Base-by-base conservation (phyloP, 1,140 invertebrate species). In the Thereuonema tuberculata region DNA sequence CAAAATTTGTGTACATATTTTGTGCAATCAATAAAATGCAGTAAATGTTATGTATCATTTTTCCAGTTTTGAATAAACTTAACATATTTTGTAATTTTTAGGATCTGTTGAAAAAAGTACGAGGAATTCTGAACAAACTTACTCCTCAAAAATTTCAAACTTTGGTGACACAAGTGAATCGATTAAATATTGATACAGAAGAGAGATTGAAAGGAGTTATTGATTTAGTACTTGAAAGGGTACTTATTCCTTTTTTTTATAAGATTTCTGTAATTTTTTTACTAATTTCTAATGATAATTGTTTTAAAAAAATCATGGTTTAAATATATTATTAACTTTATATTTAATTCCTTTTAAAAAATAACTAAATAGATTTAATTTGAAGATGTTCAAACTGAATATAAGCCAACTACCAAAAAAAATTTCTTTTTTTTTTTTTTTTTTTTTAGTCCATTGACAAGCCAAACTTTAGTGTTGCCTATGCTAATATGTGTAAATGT, bases 61-160 rank as follows among this genome's bases (percentile, higher is more conserved):
- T n/a, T n/a, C n/a, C n/a, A n/a, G n/a, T n/a, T n/a, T n/a, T n/a
- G n/a, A n/a, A n/a, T n/a, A n/a, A n/a, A n/a, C n/a, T n/a, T n/a
- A n/a, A n/a, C n/a, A n/a, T n/a, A n/a, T 37, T 37, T 37, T 50
- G 62, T 62, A 65, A 67, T 67, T 64, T 68, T 28, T 72, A 86
- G 76, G 82, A 84, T 25, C 71, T 96, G 56, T 84, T 87, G 64
- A 89, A 87, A 67, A 84, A 79, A 65, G 87, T 95, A 55, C 80
- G 90, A 60, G 86, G 89, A 69, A 87, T 96, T 54, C 73, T 98
- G 2, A 97, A 98, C 72, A 97, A 96, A 73, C 74, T 98, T 28
- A 97, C 93, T 0, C 93, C 93, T 0, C 86, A 96, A 70, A 94
- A 94, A 69, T 93, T 93, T 68, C 79, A 84, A 37, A 86, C 82